phyloP scores from a whole-genome alignment of 1,140 invertebrate species.

The Zaprionus camerounensis region DNA sequence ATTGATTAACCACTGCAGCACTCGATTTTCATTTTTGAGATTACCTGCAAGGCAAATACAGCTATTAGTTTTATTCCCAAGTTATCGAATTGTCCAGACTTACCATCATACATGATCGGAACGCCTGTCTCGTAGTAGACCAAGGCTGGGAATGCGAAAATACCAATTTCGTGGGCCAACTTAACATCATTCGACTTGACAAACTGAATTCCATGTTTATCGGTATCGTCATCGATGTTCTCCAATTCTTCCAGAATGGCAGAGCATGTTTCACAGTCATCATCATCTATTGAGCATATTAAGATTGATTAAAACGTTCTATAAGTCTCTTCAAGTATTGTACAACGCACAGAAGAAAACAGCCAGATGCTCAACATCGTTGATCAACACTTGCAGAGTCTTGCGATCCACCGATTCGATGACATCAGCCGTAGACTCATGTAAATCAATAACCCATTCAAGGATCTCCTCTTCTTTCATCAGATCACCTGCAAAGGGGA shows the following conservation, averaged over 20 bases:
- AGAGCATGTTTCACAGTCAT: slow-evolving; percentile 92
- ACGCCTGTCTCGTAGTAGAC: slow-evolving; percentile 97
- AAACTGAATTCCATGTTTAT: slow-evolving; percentile 96
- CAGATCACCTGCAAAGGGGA: slow-evolving; percentile 87
- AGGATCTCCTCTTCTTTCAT: slow-evolving; percentile 96
- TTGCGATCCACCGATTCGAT: slow-evolving; percentile 96
- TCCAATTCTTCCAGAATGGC: slow-evolving; percentile 95
- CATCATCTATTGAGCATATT: slow-evolving; percentile 88
- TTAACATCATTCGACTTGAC: slow-evolving; percentile 96
- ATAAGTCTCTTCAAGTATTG: not conserved
- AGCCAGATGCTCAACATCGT: slow-evolving; percentile 95
- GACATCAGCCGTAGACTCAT: slow-evolving; percentile 93
- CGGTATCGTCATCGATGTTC: slow-evolving; percentile 97
- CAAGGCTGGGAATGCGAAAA: slow-evolving; percentile 95
- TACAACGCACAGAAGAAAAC: slow-evolving; percentile 93
- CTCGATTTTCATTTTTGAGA: slow-evolving; percentile 97
- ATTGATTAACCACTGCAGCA: slow-evolving; percentile 97
- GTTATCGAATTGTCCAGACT: slow-evolving; percentile 75
- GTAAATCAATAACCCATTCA: slow-evolving; percentile 94
- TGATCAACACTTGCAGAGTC: slow-evolving; percentile 94
- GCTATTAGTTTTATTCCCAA: not conserved
- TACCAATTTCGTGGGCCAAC: slow-evolving; percentile 94
- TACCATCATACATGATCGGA: slow-evolving; percentile 97
- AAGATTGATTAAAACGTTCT: slow-evolving; percentile 24
- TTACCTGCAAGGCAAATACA: slow-evolving; percentile 89